Base-by-base conservation (phyloP, 2,113 vertebrate genomes). In the Corythaixoides concolor region DNA sequence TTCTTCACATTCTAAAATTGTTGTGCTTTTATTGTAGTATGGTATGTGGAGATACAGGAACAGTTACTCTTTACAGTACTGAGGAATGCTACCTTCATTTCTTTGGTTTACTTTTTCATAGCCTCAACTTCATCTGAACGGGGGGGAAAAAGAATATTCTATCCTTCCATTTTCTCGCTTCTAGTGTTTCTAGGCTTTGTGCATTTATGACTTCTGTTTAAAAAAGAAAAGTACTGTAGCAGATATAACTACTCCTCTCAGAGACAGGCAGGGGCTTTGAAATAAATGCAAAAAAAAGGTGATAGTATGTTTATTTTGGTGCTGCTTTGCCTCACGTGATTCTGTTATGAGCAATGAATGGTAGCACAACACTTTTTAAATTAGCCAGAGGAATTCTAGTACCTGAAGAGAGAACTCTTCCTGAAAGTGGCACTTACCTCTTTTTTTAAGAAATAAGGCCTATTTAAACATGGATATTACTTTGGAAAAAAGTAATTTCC, bases 31-130 rank as follows among this genome's bases (percentile, higher is more conserved):
- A 58, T 83, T 47, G 24, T 78, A 59, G 39, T 84, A 14, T 39
- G 68, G 30, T 49, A 35, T 32, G 17, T 85, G 69, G 53, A 85
- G 45, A 53, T 72, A 35, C 9, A 78, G n/a, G 11, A 86, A 45
- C 43, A 64, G 32, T 91, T 88, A 62, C 15, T 81, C 35, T 49
- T 75, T 64, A 62, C 9, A 43, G 2, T 45, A 69, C 39, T 5
- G 2, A 72, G 30, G 60, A 94, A 53, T 78, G 49, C 64, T 93
- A 45, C 64, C 33, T 93, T 92, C 86, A 90, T 95, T 90, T 93
- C 41, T 95, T 94, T 87, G 10, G 72, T 96, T 94, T 93, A 70
- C 32, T 84, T 96, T 96, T 68, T 85, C 92, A 95, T 94, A 87
- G 69, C 60, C 26, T 93, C 90, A 90, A 19, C 60, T 92, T 89